These are phyloP conservation scores for Oreochromis grahami DNA, from an alignment of 2,797 vertebrate species.

Conservation along the genomic window DNA sequence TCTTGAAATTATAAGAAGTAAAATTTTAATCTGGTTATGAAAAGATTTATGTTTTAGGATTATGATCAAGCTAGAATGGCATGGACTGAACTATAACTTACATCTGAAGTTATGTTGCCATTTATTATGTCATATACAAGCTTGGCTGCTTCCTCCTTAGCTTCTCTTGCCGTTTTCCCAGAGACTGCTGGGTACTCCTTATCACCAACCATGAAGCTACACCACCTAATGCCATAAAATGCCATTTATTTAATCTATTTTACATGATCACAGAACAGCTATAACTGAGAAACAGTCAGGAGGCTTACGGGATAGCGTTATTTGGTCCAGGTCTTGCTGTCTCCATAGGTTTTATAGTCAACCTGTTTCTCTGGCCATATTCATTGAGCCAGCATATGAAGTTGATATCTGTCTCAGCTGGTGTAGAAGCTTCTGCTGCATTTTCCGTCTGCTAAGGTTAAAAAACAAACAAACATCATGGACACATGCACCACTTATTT, in stretches of 20 bases:
- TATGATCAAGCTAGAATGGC: neutral
- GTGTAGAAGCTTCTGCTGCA: neutral
- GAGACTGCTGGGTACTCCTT: constrained; percentile 45
- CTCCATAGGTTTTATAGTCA: neutral
- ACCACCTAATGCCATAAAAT: constrained; percentile 14
- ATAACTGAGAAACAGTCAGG: neutral
- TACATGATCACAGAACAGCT: neutral
- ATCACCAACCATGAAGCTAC: constrained; percentile 38
- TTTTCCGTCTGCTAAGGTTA: constrained; percentile 16
- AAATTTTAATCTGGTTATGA: neutral
- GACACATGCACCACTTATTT: neutral
- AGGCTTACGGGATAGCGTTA: constrained; percentile 29
- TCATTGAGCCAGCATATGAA: constrained; percentile 73
- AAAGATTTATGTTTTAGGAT: neutral
- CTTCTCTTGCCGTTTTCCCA: constrained; percentile 52
- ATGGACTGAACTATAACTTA: neutral
- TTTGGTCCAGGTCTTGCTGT: neutral
- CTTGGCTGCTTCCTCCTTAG: constrained; percentile 69
- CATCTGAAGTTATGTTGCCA: constrained; percentile 9
- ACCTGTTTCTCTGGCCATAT: neutral
- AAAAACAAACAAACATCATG: neutral
- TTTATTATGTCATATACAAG: constrained; percentile 43
- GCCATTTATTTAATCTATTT: neutral
- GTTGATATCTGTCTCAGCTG: constrained; percentile 13
- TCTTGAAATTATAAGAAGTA: constrained; percentile 30